phyloP scores from a whole-genome alignment of 1,140 invertebrate species.

The Trichonephila clavata region DNA sequence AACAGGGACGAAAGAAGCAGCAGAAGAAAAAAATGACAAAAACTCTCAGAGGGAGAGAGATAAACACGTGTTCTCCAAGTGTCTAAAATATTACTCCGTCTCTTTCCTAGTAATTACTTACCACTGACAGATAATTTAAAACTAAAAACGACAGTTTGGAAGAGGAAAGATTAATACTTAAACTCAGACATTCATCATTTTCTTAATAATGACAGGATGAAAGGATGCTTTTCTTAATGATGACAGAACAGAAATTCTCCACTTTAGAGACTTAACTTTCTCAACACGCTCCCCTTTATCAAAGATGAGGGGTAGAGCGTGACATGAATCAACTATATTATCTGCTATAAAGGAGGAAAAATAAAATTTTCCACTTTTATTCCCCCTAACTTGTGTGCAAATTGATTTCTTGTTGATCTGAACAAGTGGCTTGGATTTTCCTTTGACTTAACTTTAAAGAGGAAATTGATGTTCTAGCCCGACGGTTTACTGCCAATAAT shows the following conservation, averaged over 20 bases:
- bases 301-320: neutral
- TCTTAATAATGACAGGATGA: constrained; percentile 20
- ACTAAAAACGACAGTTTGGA: constrained; percentile 2
- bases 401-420: constrained; percentile 8
- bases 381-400: neutral
- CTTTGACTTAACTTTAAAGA: too few species aligned
- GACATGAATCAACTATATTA: neutral
- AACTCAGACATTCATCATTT: constrained; percentile 21
- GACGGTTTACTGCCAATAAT: too few species aligned
- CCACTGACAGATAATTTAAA: neutral
- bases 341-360: neutral
- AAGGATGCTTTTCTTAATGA: constrained; percentile 36
- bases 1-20: neutral
- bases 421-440: neutral
- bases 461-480: too few species aligned
- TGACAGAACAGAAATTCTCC: neutral
- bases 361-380: neutral
- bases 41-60: neutral
- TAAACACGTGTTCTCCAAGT: neutral
- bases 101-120: neutral
- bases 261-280: neutral
- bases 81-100: neutral
- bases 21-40: neutral
- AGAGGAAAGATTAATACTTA: neutral
- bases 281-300: neutral